Base-by-base conservation (phyloP, 2,888 invertebrate genomes). In the Brenthis daphne region DNA sequence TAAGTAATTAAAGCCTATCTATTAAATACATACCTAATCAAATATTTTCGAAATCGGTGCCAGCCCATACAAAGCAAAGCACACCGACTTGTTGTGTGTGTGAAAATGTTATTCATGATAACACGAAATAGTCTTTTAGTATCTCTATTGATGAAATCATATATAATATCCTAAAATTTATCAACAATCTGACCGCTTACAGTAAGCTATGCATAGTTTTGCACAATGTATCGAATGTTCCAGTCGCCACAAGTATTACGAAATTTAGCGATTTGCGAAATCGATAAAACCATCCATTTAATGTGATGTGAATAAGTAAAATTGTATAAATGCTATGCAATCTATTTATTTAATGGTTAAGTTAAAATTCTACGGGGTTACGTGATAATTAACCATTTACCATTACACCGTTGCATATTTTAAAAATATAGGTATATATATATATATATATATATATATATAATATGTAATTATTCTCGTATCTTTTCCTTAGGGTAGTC, bases 151-250 rank as follows among this genome's bases (percentile, higher is more conserved):
- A n/a, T 12, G 47, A 48, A 58, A 47, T n/a, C n/a, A 8, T 58
- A 6, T 16, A 11, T 13, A 37, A 51, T 16, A 51, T 61, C n/a
- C n/a, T 51, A 29, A 61, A 61, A 61, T 51, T 50, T 48, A n/a
- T n/a, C 33, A 8, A 61, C 51, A 61, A 6, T 37, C 11, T 50
- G 24, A 64, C 43, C 24, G 29, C 6, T 47, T 37, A 24, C 43
- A 24, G 20, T 56, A 51, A 61, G 48, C 29, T 55, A 61, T 64
- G 50, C 55, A 67, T 56, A 67, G 67, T 61, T 67, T 61, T 67
- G 56, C 66, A 61, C 61, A 67, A 67, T 55, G 16, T 67, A 56
- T 67, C 20, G 56, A 67, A 56, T 67, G 33, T 60, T 61, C 66
- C 53, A 60, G 66, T 60, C 60, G 55, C 66, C 33, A 33, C 60